phyloP scores from a whole-genome alignment of 2,888 invertebrate species.

The Acleris emargana region DNA sequence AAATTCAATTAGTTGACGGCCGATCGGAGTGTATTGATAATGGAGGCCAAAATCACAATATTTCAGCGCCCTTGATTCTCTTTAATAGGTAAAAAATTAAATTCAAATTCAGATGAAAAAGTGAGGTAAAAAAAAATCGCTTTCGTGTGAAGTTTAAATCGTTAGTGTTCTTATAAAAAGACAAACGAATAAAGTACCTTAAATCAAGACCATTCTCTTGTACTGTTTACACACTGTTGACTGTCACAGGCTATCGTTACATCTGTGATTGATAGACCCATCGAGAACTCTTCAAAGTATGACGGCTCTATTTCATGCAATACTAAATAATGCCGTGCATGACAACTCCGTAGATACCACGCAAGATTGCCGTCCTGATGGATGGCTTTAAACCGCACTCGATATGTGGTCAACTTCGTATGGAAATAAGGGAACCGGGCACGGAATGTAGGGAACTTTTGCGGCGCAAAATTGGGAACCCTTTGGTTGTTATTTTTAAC shows the following conservation, averaged over 20 bases:
- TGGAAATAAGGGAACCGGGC: too few species aligned
- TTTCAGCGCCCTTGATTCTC: too few species aligned
- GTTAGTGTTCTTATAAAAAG: too few species aligned
- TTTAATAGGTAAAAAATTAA: too few species aligned
- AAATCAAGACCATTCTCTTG: neutral
- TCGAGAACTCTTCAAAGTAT: slow-evolving; percentile 51
- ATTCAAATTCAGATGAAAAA: too few species aligned
- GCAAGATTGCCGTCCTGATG: slow-evolving; percentile 48
- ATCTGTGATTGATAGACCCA: slow-evolving; percentile 72
- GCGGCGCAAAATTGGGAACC: slow-evolving; percentile 33
- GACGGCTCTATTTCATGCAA: slow-evolving; percentile 75
- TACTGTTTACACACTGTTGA: slow-evolving; percentile 23
- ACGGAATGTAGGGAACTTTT: neutral
- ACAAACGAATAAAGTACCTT: neutral
- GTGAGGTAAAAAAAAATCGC: too few species aligned
- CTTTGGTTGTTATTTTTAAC: slow-evolving; percentile 24
- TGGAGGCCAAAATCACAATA: too few species aligned
- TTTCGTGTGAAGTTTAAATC: too few species aligned
- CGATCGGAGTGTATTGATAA: too few species aligned
- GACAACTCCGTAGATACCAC: slow-evolving; percentile 45
- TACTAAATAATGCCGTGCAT: slow-evolving; percentile 64
- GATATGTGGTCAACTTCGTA: too few species aligned
- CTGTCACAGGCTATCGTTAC: slow-evolving; percentile 32
- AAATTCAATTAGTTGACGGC: too few species aligned
- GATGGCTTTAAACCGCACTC: slow-evolving; percentile 39